These are phyloP conservation scores for Caerostris extrusa DNA, from an alignment of 1,140 invertebrate genomes.

Conservation along the genomic window DNA sequence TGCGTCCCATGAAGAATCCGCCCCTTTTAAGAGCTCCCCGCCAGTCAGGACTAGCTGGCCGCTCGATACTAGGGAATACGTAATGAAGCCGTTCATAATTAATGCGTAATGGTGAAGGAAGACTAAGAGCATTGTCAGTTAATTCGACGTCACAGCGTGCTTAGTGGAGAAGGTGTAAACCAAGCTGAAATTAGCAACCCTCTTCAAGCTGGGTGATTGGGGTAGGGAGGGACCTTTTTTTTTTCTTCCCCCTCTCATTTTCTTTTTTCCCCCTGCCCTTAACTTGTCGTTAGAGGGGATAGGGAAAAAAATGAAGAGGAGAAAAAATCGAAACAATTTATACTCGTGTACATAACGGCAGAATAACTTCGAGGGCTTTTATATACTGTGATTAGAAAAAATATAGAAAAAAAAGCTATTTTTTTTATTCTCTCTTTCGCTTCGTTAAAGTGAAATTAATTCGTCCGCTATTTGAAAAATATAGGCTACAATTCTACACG, in stretches of 20 bases:
- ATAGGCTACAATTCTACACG: conserved; percentile 76
- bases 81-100: conserved; percentile 78
- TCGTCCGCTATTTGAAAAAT: conserved; percentile 76
- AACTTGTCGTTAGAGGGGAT: conserved; percentile 71
- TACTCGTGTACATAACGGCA: conserved; percentile 77
- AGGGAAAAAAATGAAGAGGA: conserved; percentile 27
- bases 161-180: conserved; percentile 76
- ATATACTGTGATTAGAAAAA: conserved; percentile 74
- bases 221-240: conserved; percentile 72
- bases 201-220: conserved; percentile 69
- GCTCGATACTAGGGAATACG: conserved; percentile 74
- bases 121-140: conserved; percentile 76
- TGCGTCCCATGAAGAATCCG: conserved; percentile 74
- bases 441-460: conserved; percentile 78
- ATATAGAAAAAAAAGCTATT: not conserved
- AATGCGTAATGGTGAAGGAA: conserved; percentile 77
- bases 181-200: conserved; percentile 77
- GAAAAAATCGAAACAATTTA: conserved; percentile 76
- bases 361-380: conserved; percentile 76
- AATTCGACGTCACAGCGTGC: conserved; percentile 76
- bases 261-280: conserved; percentile 61
- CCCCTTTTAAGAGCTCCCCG: conserved; percentile 77
- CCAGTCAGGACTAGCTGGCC: conserved; percentile 75
- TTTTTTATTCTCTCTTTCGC: conserved; percentile 34
- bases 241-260: conserved; percentile 65